A percentile compares a stretch with the other conserved stretches of the same genome.
These are phyloP conservation scores for Tricholauxania praeusta DNA, from an alignment of 2,888 invertebrate species.

Conservation along the genomic window DNA sequence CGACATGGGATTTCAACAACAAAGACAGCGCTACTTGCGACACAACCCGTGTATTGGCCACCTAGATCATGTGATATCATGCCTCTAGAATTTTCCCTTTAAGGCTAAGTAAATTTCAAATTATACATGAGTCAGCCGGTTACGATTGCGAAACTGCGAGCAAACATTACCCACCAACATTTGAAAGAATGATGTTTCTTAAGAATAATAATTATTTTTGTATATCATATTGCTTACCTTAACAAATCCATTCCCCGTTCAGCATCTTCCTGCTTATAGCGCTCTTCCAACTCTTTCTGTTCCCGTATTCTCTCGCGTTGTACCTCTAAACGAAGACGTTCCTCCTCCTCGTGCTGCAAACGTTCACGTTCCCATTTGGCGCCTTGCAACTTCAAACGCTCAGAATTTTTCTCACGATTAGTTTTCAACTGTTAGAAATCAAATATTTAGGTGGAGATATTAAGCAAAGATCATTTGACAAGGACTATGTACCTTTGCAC, in stretches of 20 bases:
- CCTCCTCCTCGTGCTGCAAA: conserved; percentile 60
- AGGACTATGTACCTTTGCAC: conserved; percentile 68
- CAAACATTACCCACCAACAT: no score
- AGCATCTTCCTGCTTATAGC: conserved; percentile 61
- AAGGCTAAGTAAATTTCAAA: no score
- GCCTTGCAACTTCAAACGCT: conserved; percentile 64
- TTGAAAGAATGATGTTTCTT: no score
- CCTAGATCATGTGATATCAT: no score
- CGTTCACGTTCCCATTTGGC: conserved; percentile 67
- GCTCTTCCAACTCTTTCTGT: conserved; percentile 59
- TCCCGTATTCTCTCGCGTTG: conserved; percentile 54
- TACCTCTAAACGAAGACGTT: conserved; percentile 56
- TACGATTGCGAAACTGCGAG: no score
- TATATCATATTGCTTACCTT: conserved; percentile 54
- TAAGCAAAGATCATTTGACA: not conserved
- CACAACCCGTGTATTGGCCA: no score
- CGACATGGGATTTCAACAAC: no score
- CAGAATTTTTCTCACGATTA: conserved; percentile 65
- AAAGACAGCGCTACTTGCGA: no score
- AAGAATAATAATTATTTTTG: no score
- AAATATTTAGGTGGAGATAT: not conserved
- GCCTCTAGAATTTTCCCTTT: no score
- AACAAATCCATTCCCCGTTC: conserved; percentile 63
- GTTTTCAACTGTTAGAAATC: conserved; percentile 62
- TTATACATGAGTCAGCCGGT: no score